A percentile compares a stretch with the other conserved stretches of the same genome.
phyloP scores from a whole-genome alignment of 2,888 invertebrate species.

The Linyphia triangularis region DNA sequence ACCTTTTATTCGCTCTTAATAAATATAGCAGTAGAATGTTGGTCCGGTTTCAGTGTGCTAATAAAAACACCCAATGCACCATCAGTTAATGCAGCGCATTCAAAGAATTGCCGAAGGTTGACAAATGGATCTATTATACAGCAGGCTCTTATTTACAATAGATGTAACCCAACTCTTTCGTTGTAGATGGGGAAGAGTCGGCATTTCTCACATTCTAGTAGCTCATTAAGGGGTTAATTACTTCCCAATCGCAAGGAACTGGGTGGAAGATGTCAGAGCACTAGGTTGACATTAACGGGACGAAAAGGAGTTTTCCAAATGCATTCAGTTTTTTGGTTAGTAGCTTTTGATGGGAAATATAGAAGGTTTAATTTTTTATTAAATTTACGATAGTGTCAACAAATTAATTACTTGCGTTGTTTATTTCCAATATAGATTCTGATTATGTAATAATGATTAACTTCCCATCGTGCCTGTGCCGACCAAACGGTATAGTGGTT shows the following conservation, averaged over 20 bases:
- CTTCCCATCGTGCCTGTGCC: too few relatives aligned
- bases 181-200: conserved; percentile 7
- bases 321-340: too few relatives aligned
- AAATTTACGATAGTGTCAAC: too few relatives aligned
- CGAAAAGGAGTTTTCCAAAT: too few relatives aligned
- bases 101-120: conserved; percentile 36
- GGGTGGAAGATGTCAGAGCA: not conserved
- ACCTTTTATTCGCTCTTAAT: not conserved
- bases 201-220: conserved; percentile 47
- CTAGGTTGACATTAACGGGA: not conserved
- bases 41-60: not conserved
- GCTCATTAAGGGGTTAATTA: conserved; percentile 55
- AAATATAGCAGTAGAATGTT: not conserved
- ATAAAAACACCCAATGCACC: not conserved
- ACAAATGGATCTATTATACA: conserved; percentile 45
- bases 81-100: not conserved
- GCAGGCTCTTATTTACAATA: not conserved
- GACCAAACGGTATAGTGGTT: too few relatives aligned
- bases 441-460: too few relatives aligned
- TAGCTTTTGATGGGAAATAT: too few relatives aligned
- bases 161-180: conserved; percentile 7
- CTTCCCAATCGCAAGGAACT: conserved; percentile 16
- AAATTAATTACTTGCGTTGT: too few relatives aligned
- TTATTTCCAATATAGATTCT: too few relatives aligned
- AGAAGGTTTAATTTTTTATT: too few relatives aligned